Percentiles rank a stretch among this genome's conserved stretches.
These are phyloP conservation scores for Drosophila kanapiae DNA, from an alignment of 1,140 invertebrate genomes.

Conservation along the genomic window DNA sequence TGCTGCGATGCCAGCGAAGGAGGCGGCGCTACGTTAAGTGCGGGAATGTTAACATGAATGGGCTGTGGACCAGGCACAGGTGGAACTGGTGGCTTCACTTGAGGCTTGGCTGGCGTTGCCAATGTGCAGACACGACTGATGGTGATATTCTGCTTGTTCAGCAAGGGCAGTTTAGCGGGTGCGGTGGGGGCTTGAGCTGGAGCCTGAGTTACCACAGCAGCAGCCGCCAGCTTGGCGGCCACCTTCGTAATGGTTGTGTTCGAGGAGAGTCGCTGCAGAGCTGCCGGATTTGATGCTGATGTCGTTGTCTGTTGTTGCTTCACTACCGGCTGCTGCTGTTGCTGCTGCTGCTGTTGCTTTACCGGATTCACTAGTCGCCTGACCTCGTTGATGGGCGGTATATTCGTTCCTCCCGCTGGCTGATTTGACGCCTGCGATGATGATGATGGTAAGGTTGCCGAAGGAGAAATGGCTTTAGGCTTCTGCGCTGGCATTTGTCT, in stretches of 20 bases:
- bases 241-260: conserved; percentile 72
- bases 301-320: conserved; percentile 38
- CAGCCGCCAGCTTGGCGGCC: conserved; percentile 43
- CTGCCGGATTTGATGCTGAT: conserved; percentile 44
- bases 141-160: conserved; percentile 79
- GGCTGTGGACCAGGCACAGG: conserved; percentile 12
- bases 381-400: conserved; percentile 21
- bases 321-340: conserved; percentile 27
- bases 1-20: conserved; percentile 31
- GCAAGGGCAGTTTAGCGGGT: conserved; percentile 60
- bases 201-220: not conserved
- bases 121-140: conserved; percentile 67
- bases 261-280: conserved; percentile 71
- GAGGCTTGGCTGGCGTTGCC: conserved; percentile 32
- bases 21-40: conserved; percentile 24
- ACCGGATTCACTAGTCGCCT: conserved; percentile 55
- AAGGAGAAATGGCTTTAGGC: conserved; percentile 13
- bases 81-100: conserved; percentile 24
- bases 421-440: conserved; percentile 6
- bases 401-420: not conserved
- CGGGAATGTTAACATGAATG: conserved; percentile 9
- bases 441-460: not conserved
- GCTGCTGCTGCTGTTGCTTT: conserved; percentile 26
- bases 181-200: not conserved
- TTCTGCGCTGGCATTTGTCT: conserved; percentile 31